phyloP scores from a whole-genome alignment of 2,113 vertebrate species.

The Meles meles region DNA sequence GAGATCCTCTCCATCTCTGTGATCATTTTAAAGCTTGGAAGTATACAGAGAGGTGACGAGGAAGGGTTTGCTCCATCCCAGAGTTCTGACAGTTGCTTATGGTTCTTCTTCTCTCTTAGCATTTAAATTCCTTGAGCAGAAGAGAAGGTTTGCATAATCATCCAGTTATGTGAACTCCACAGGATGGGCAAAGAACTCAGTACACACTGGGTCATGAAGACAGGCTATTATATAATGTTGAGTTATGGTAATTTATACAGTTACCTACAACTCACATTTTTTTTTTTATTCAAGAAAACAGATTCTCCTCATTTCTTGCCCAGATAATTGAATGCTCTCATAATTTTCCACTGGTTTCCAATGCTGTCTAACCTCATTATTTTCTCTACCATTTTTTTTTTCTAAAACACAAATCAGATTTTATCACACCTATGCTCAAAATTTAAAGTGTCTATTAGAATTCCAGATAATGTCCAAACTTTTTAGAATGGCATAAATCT shows the following conservation, averaged over 20 bases:
- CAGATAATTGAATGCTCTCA: not conserved
- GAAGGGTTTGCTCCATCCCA: not conserved
- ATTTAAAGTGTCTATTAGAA: constrained; percentile 18
- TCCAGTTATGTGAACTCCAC: not conserved
- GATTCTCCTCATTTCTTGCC: not conserved
- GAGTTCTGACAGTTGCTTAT: not conserved
- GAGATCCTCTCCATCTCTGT: not conserved
- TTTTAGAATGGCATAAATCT: not conserved
- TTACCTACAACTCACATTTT: not conserved
- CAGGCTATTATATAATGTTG: not conserved
- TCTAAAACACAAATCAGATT: not conserved
- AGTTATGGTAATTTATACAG: not conserved
- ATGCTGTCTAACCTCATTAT: constrained; percentile 14
- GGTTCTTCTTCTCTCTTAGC: not conserved
- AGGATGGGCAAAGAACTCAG: not conserved
- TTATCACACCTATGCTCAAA: not conserved
- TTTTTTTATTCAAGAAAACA: not conserved
- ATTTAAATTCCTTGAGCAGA: not conserved
- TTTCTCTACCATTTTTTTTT: not conserved
- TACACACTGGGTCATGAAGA: not conserved
- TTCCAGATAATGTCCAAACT: not conserved
- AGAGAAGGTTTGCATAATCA: not conserved
- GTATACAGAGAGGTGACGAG: not conserved
- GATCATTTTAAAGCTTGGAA: not conserved
- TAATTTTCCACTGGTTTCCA: constrained; percentile 3